Evolutionary conservation across 2,113 vertebrate species (phyloP), one percentile per base, ranked within the genome.

Genomic region (Laticauda laticaudata): DNA sequence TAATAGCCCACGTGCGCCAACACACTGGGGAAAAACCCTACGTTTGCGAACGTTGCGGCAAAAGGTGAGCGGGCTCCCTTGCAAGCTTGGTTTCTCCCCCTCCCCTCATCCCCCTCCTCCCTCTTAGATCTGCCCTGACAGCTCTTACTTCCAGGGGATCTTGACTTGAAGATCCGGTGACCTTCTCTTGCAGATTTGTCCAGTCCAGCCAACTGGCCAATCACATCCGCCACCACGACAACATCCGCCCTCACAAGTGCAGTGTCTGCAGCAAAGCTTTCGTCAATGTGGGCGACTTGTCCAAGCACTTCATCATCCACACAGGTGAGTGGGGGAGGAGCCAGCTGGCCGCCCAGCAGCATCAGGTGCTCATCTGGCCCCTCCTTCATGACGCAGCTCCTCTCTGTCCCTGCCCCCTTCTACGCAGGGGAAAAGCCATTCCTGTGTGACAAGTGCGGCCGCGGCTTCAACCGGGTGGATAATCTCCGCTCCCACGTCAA

Each of bases 11-110:
- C 2, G 98, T 99, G 91, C 99, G 99, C 43, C 99, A 99, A 95
- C 99, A 99, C 98, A 99, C 99, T 0, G 99, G 99, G 91, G 99
- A 99, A 98, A 99, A 99, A 94, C 99, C 99, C 6, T 99, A 99
- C 0, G 99, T 99, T 93, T 99, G 99, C 0, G 99, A 99, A 57
- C 99, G 99, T 95, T 99, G 99, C 0, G 99, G 99, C 51, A 99
- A 99, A 97, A 99, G 99, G 99, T 99, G 94, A 96, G 95, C 0
- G 0, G 18, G 34, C 5, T 39, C 69, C 20, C 34, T 51, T 51
- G 15, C 69, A 81, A 39, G 34, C 69, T 81, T 81, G 39, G 69
- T 6, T 18, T 1, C 57, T 5, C 0, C 15, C 43, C 0, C 10
- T 23, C 45, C 2, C 8, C 48, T 45, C 45, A 45, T 45, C 45